phyloP scores from a whole-genome alignment of 2,888 invertebrate genomes.

The Sinotaia quadrata region DNA sequence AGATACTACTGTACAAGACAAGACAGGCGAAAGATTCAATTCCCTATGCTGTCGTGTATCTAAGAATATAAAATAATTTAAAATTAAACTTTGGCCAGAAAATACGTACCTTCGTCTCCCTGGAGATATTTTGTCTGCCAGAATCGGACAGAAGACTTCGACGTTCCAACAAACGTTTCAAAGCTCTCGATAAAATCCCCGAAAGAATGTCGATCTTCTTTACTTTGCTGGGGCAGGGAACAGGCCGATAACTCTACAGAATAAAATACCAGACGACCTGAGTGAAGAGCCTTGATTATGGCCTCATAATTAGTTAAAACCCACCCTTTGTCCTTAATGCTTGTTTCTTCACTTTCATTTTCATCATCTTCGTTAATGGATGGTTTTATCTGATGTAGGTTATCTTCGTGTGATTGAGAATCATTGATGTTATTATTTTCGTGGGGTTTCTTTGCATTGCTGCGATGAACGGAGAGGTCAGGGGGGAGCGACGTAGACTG shows the following conservation, averaged over 20 bases:
- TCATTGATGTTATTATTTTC: no score
- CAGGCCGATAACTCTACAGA: conserved; percentile 38
- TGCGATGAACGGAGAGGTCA: no score
- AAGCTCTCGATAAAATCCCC: conserved; percentile 37
- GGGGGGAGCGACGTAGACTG: no score
- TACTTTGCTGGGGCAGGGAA: conserved; percentile 29
- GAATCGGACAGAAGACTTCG: conserved; percentile 21
- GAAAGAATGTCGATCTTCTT: conserved; percentile 35
- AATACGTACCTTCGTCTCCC: conserved; percentile 28
- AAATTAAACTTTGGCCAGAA: no score
- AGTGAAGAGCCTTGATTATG: conserved; percentile 33
- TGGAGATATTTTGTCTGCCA: conserved; percentile 29
- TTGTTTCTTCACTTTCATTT: background rate
- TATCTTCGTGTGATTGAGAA: background rate
- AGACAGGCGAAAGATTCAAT: no score
- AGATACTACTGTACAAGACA: no score
- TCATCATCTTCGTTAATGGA: background rate
- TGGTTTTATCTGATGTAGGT: background rate
- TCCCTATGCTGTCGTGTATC: no score
- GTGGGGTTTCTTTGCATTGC: no score
- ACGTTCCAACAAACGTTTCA: conserved; percentile 14
- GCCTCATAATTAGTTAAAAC: conserved; percentile 22
- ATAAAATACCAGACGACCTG: conserved; percentile 38
- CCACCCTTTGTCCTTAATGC: conserved; percentile 25
- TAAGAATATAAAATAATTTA: no score